These are phyloP conservation scores for Siphlonurus alternatus DNA, from an alignment of 2,888 invertebrate genomes.

Conservation along the genomic window DNA sequence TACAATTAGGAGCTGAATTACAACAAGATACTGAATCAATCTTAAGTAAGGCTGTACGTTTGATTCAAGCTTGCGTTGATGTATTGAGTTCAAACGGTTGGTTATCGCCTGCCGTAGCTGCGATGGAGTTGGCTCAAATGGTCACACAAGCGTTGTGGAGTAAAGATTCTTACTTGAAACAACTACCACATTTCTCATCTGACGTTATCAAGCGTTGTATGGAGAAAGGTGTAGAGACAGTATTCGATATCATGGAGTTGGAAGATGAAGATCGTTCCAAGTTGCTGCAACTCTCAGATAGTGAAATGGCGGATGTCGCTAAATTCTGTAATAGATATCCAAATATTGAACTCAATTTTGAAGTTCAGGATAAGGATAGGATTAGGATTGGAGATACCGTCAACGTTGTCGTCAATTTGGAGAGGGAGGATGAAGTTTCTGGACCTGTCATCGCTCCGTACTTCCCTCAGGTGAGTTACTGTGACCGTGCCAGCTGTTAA, in stretches of 20 bases:
- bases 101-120: constrained; percentile 94
- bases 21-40: constrained; percentile 91
- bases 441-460: constrained; percentile 97
- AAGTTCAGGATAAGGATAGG: constrained; percentile 65
- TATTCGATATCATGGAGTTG: constrained; percentile 91
- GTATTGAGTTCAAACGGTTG: constrained; percentile 92
- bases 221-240: constrained; percentile 81
- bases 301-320: constrained; percentile 95
- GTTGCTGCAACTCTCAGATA: constrained; percentile 58
- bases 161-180: constrained; percentile 92
- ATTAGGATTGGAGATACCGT: constrained; percentile 70
- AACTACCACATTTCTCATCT: constrained; percentile 83
- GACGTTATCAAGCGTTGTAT: constrained; percentile 82
- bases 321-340: constrained; percentile 98
- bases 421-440: constrained; percentile 90
- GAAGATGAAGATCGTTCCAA: constrained; percentile 70
- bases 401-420: constrained; percentile 77
- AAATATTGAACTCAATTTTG: constrained; percentile 89
- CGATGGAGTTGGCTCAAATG: constrained; percentile 99
- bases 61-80: constrained; percentile 87
- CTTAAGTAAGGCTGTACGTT: constrained; percentile 64
- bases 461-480: constrained; percentile 67
- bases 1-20: constrained; percentile 88
- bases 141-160: constrained; percentile 99
- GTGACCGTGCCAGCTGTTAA: too few species aligned